Base-by-base conservation (phyloP, 2,888 invertebrate species). In the Allophyes oxyacanthae region DNA sequence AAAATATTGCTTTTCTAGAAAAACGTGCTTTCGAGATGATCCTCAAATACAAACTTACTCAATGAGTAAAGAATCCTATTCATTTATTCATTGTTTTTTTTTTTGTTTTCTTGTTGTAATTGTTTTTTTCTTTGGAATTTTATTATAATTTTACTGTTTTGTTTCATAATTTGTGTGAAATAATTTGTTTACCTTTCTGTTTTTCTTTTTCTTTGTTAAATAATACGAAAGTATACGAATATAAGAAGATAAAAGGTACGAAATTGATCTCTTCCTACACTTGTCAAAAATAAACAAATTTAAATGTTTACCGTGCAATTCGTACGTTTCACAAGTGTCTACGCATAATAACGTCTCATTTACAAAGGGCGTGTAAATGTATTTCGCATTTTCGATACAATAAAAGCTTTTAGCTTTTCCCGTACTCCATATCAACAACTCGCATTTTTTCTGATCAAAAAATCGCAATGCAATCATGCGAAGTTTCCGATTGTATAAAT, bases 381-480 rank as follows among this genome's bases (percentile, higher is more conserved):
- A 52, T 73, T 73, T 56, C 61, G 48, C 42, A 36, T 49, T n/a
- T 62, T 49, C 46, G 42, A 52, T 40, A 71, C 60, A 58, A 63
- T 64, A 61, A 76, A 76, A 74, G 69, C 68, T 75, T 78, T 77
- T 66, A 48, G 46, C 50, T 70, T 56, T 66, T 73, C 60, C 60
- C 64, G 66, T 66, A 63, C 64, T 59, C 66, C 52, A 58, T 59
- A 72, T 75, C 59, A 13, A 51, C 42, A 53, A 65, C 67, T 60
- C 52, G 54, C 48, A 67, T 75, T 76, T 71, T 36, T 59, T 76
- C 57, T 67, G 70, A 73, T 73, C 49, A 72, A 74, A 75, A 66
- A 68, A 68, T 65, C 73, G 58, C 67, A 72, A 73, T 68, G 58
- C 53, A 75, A 75, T 77, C 73, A 75, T 60, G 55, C 56, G 51